These are phyloP conservation scores for Peromyscus melanophrys DNA, from an alignment of 2,797 vertebrate species.

Conservation along the genomic window DNA sequence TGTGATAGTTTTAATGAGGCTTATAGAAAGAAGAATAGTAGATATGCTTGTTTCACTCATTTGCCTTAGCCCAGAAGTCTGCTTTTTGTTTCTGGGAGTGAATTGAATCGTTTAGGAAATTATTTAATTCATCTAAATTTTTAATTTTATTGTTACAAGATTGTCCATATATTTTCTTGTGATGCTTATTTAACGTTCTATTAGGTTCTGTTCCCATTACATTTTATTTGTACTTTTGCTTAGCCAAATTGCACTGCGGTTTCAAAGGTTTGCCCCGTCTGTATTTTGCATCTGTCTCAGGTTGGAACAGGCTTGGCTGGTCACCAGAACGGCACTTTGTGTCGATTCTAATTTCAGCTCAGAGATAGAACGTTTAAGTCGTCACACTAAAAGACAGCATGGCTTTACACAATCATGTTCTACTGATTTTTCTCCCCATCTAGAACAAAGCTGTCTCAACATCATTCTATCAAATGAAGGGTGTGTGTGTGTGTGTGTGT, in stretches of 20 bases:
- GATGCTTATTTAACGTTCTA: background rate
- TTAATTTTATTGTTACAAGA: background rate
- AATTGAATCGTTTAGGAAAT: background rate
- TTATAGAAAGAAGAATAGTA: background rate
- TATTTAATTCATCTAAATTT: conserved; percentile 4
- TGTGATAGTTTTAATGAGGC: background rate
- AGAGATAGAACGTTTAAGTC: background rate
- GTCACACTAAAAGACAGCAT: background rate
- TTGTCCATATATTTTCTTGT: background rate
- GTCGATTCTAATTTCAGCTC: background rate
- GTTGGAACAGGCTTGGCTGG: background rate
- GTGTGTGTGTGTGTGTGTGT: no score
- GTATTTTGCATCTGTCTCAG: background rate
- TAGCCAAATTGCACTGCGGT: background rate
- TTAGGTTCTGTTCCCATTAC: background rate
- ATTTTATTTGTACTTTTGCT: background rate
- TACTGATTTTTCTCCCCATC: background rate
- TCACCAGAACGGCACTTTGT: background rate
- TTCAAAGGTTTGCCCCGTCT: background rate
- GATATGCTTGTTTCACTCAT: background rate
- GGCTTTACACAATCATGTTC: background rate
- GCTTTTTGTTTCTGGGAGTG: background rate
- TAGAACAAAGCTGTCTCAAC: background rate
- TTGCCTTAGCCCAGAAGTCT: background rate
- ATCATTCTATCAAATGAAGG: background rate